These are phyloP conservation scores for Psilopsiagon aymara DNA, from an alignment of 2,113 vertebrate species.

Conservation along the genomic window DNA sequence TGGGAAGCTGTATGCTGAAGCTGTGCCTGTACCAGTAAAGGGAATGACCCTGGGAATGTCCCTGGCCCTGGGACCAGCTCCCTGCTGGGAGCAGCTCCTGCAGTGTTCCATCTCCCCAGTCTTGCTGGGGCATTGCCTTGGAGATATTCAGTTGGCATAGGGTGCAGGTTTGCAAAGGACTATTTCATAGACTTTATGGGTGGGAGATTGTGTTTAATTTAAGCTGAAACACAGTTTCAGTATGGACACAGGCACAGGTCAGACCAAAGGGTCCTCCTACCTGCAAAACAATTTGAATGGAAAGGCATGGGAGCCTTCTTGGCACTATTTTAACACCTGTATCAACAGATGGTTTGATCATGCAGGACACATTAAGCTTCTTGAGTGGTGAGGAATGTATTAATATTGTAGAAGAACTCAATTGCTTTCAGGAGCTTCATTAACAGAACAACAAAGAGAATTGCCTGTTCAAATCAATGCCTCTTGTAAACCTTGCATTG, in stretches of 20 bases:
- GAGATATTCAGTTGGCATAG: background rate
- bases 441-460: background rate
- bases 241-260: fast-evolving
- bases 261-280: background rate
- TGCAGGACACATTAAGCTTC: background rate
- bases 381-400: background rate
- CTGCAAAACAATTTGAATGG: background rate
- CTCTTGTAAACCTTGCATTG: background rate
- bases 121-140: background rate
- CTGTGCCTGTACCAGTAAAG: background rate
- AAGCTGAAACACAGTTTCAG: background rate
- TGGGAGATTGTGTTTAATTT: background rate
- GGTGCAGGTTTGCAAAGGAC: background rate
- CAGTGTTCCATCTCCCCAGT: background rate
- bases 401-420: background rate
- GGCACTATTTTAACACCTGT: background rate
- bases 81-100: background rate
- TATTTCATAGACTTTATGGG: fast-evolving
- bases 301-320: background rate
- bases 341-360: background rate
- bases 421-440: background rate
- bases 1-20: background rate
- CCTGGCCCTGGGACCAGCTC: background rate
- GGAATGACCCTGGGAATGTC: background rate
- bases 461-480: background rate